Evolutionary conservation across 2,113 vertebrate genomes (phyloP), one percentile per base, ranked within the genome.

Genomic region (Seriola quinqueradiata): DNA sequence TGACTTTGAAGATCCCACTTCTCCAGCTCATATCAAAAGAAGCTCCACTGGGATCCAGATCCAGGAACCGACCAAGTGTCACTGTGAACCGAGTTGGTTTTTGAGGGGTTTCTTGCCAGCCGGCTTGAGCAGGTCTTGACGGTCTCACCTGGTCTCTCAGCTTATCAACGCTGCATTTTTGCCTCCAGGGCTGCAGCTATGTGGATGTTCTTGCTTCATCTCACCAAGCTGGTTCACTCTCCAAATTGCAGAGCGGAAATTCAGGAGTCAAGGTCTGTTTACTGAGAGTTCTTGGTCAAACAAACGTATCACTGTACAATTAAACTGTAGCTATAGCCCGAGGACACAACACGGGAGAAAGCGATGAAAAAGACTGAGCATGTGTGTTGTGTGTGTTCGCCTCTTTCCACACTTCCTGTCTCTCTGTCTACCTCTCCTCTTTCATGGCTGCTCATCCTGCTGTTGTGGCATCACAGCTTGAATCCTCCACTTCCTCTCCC

Each of bases 381-480:
- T 23, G 69, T 16, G 23, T 52, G 40, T n/a, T 70, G 23, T 38
- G 14, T 64, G 25, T 74, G 28, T 84, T 36, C 55, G 25, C 54
- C 23, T 88, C n/a, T 2, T 64, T 75, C 70, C 32, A 46, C 21
- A 65, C 36, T 73, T 79, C 23, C 34, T 60, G 5, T 46, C 13
- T 79, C 28, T 70, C 40, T 67, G 55, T 54, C 75, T 70, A 28
- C 75, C 63, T 75, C 46, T 79, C 28, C 32, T 72, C 40, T 86
- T 83, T 82, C 76, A 76, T 63, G 38, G 70, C 67, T 70, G 52
- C 77, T 84, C 69, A 40, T 71, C 71, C 64, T 46, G 77, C 81
- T 69, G 68, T 66, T 86, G 48, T 75, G 82, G 78, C 72, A 82
- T 71, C 88, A 76, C 86, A 89, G 89, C 82, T 84, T 87, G 85